Conservation (phyloP, 2,888 invertebrate genomes). For the Chymomyza caudatula region DNA sequence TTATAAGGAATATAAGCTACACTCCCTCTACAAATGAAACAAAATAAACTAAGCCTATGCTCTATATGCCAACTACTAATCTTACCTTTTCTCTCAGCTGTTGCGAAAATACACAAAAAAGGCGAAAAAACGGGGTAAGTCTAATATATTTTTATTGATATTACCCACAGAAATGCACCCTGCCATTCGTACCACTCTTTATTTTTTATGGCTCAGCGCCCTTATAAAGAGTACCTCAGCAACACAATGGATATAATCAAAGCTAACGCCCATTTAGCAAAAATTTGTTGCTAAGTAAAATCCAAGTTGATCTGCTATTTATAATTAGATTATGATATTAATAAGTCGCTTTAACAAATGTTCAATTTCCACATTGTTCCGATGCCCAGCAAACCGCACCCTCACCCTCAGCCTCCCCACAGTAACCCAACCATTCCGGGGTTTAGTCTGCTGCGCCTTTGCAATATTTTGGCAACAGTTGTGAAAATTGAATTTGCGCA, state of each 20-base stretch:
- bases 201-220: conserved; percentile 31
- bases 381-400: conserved; percentile 1
- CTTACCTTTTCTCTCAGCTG: conserved; percentile 34
- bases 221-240: conserved; percentile 4
- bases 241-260: conserved; percentile 43
- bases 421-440: neutral
- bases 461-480: conserved; percentile 60
- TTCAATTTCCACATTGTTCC: conserved; percentile 42
- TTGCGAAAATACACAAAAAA: conserved; percentile 15
- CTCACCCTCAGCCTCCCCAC: no score
- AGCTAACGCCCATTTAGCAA: conserved; percentile 38
- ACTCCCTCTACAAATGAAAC: neutral
- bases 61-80: neutral
- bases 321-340: conserved; percentile 69
- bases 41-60: neutral
- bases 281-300: conserved; percentile 43
- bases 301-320: conserved; percentile 42
- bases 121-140: conserved; percentile 17
- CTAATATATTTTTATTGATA: conserved; percentile 19
- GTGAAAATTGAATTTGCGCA: conserved; percentile 58
- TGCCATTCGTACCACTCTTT: conserved; percentile 34
- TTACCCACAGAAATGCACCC: conserved; percentile 29
- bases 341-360: conserved; percentile 68
- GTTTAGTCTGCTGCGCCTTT: no score
- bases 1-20: neutral